phyloP scores from a whole-genome alignment of 2,113 vertebrate species.

The Neolamprologus caudopunctatus region DNA sequence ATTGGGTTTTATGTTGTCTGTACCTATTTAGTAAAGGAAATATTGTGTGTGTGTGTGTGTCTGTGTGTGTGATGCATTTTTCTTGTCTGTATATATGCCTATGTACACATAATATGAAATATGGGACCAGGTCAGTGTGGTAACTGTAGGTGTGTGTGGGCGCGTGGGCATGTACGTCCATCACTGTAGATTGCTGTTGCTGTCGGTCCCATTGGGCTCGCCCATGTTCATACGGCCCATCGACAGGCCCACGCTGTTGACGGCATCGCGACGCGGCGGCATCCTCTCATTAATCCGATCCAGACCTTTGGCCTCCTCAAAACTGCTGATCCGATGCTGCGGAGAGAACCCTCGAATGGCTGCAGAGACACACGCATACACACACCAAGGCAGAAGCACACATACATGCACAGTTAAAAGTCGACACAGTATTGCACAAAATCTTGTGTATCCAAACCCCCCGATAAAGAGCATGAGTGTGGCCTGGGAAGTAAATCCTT shows the following conservation, averaged over 20 bases:
- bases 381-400: neutral
- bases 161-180: slow-evolving; percentile 10
- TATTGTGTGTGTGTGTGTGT: slow-evolving; percentile 5
- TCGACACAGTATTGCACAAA: neutral
- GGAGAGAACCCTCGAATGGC: slow-evolving; percentile 78
- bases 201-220: slow-evolving; percentile 77
- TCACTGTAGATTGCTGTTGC: slow-evolving; percentile 81
- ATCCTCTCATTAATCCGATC: slow-evolving; percentile 76
- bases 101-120: slow-evolving; percentile 55
- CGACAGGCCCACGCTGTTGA: slow-evolving; percentile 72
- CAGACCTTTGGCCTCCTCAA: slow-evolving; percentile 75
- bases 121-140: slow-evolving; percentile 16
- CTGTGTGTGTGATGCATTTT: neutral
- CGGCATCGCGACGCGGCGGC: slow-evolving; percentile 68
- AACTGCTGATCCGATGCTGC: slow-evolving; percentile 77
- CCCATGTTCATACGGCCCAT: slow-evolving; percentile 76
- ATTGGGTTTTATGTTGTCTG: neutral
- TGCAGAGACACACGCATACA: slow-evolving; percentile 28
- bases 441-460: slow-evolving; percentile 29
- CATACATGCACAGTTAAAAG: neutral
- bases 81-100: slow-evolving; percentile 35
- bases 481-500: neutral
- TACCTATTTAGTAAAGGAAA: slow-evolving; percentile 11
- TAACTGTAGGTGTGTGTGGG: slow-evolving; percentile 25
- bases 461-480: neutral